phyloP scores from a whole-genome alignment of 2,797 vertebrate species.

The Falco berigora region DNA sequence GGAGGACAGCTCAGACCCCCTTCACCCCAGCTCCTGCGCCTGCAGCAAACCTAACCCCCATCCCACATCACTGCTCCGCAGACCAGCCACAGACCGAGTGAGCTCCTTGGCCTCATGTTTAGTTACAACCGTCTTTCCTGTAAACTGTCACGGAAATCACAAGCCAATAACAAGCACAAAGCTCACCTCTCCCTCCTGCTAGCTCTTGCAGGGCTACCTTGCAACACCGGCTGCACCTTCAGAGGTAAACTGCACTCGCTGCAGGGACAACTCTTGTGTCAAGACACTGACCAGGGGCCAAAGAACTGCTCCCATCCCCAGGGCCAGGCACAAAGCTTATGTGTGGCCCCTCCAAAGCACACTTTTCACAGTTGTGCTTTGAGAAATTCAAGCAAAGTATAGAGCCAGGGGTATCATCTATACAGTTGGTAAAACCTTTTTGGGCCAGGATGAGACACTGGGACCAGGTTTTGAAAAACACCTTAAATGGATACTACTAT shows the following conservation, averaged over 20 bases:
- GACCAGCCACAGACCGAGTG: neutral
- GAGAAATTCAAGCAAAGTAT: neutral
- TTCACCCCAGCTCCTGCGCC: neutral
- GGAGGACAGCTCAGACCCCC: neutral
- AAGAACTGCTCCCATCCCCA: neutral
- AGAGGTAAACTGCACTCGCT: neutral
- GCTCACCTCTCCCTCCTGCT: neutral
- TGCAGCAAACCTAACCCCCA: neutral
- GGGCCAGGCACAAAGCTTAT: neutral
- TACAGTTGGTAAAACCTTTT: neutral
- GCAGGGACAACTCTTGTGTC: neutral
- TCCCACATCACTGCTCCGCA: neutral
- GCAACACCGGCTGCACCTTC: neutral
- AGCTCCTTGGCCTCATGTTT: neutral
- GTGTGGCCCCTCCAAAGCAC: neutral
- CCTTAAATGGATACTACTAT: neutral
- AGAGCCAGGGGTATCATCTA: neutral
- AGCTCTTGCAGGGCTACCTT: neutral
- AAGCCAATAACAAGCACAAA: neutral
- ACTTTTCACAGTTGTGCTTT: rapidly evolving
- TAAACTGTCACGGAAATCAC: neutral
- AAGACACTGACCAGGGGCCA: neutral
- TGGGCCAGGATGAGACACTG: neutral
- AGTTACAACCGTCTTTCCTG: neutral
- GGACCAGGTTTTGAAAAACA: neutral